Percentiles rank a stretch among this genome's conserved stretches.
phyloP scores from a whole-genome alignment of 2,888 invertebrate species.

The Mythimna pallens region DNA sequence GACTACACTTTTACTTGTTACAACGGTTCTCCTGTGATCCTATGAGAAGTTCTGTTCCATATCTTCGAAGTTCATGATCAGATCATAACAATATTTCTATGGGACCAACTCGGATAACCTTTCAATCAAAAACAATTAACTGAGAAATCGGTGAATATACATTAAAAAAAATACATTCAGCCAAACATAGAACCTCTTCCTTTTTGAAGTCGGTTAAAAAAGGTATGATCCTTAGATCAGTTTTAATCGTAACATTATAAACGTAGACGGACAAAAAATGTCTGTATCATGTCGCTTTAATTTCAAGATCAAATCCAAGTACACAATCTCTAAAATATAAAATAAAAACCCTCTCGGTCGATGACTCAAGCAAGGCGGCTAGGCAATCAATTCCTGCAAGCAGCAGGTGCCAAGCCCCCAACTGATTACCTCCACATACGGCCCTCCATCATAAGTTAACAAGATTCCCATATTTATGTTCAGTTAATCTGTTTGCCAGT shows the following conservation, averaged over 20 bases:
- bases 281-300: background rate
- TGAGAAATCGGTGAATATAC: too few relatives aligned
- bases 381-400: slow-evolving; percentile 51
- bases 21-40: too few relatives aligned
- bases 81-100: too few relatives aligned
- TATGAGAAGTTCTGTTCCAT: too few relatives aligned
- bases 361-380: slow-evolving; percentile 21
- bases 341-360: slow-evolving; percentile 32
- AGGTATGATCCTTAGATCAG: background rate
- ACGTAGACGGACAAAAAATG: background rate
- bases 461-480: slow-evolving; percentile 48
- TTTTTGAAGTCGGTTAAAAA: too few relatives aligned
- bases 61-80: too few relatives aligned
- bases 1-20: too few relatives aligned
- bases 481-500: slow-evolving; percentile 32
- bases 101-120: too few relatives aligned
- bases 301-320: slow-evolving; percentile 1
- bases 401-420: slow-evolving; percentile 54
- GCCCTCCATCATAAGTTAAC: slow-evolving; percentile 55
- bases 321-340: background rate
- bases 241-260: background rate
- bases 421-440: slow-evolving; percentile 54
- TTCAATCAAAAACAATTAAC: too few relatives aligned
- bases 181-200: too few relatives aligned
- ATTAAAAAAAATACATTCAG: too few relatives aligned